These are phyloP conservation scores for Ophioderma brevispina DNA, from an alignment of 35 echinoderm and acorn worm genomes.

Conservation along the genomic window DNA sequence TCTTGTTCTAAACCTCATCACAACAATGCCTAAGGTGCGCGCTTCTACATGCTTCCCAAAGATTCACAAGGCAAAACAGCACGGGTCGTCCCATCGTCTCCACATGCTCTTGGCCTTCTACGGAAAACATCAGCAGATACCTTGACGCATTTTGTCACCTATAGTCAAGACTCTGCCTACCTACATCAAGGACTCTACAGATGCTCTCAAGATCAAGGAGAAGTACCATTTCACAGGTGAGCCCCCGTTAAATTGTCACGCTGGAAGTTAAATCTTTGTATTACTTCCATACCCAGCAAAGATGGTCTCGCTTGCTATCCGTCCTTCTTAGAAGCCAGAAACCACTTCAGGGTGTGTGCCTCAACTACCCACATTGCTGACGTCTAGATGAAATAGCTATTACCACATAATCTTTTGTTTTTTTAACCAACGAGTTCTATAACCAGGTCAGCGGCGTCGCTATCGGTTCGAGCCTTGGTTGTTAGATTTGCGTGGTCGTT, in stretches of 20 bases:
- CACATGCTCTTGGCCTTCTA: slow-evolving; percentile 13
- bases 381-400: too few relatives aligned
- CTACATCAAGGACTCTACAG: slow-evolving; percentile 34
- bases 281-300: slow-evolving; percentile 26
- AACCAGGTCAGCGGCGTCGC: too few relatives aligned
- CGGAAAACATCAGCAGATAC: slow-evolving; percentile 1
- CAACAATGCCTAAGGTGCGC: not conserved
- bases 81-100: slow-evolving; percentile 59
- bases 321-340: not conserved
- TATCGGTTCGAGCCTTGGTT: too few relatives aligned
- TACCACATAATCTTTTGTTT: too few relatives aligned
- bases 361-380: too few relatives aligned
- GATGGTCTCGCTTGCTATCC: slow-evolving; percentile 22
- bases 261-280: slow-evolving; percentile 44
- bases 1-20: not conserved
- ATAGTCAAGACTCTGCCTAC: slow-evolving; percentile 28
- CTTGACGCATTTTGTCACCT: slow-evolving; percentile 18
- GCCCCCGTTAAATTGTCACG: not conserved
- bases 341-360: too few relatives aligned
- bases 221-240: not conserved
- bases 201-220: slow-evolving; percentile 15
- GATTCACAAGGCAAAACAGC: slow-evolving; percentile 34
- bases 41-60: slow-evolving; percentile 36
- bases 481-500: too few relatives aligned
- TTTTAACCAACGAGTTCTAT: too few relatives aligned